Conservation (phyloP, 2,888 invertebrate genomes). For the Chrysina gloriosa region DNA sequence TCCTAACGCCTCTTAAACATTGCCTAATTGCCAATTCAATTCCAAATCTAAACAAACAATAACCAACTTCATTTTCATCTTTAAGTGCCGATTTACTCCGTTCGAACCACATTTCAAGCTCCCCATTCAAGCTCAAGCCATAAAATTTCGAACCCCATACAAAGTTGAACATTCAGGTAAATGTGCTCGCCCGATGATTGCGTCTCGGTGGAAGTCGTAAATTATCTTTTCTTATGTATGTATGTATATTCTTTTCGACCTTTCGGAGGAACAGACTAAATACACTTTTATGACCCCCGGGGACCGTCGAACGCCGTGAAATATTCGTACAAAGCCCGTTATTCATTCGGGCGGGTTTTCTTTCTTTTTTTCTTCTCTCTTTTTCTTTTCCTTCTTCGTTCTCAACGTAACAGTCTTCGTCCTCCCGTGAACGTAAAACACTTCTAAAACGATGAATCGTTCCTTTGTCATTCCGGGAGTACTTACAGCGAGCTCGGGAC, state of each 20-base stretch:
- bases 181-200: not conserved
- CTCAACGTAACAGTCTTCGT: conserved; percentile 20
- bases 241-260: conserved; percentile 23
- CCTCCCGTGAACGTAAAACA: conserved; percentile 32
- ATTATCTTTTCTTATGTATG: conserved; percentile 28
- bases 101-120: not conserved
- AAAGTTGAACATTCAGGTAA: conserved; percentile 31
- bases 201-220: conserved; percentile 31
- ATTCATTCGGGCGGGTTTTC: conserved; percentile 20
- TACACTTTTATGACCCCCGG: conserved; percentile 34
- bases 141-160: conserved; percentile 19
- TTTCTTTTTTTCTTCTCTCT: no score
- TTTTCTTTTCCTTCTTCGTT: no score
- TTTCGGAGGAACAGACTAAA: conserved; percentile 34
- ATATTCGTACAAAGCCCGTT: conserved; percentile 32
- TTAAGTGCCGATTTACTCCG: no score
- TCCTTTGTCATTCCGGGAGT: conserved; percentile 20
- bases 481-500: not conserved
- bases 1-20: no score
- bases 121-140: not conserved
- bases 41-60: no score
- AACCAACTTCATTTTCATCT: no score
- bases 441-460: conserved; percentile 30
- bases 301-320: conserved; percentile 30
- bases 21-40: no score